These are phyloP conservation scores for Atractosteus spatula DNA, from an alignment of 2,113 vertebrate species.

Conservation along the genomic window DNA sequence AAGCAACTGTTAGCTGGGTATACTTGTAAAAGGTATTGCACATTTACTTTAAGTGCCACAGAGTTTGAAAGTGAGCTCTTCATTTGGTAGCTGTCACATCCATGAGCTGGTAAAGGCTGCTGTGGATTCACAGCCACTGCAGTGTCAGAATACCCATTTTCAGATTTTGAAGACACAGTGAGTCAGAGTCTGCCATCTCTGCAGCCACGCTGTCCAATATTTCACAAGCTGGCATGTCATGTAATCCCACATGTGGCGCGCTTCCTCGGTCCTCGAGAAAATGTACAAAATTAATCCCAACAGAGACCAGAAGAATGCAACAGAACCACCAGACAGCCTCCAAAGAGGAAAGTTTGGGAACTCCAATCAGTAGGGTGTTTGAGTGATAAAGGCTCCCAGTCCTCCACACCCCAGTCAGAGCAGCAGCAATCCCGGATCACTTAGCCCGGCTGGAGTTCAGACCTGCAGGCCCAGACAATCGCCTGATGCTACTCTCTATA, in stretches of 20 bases:
- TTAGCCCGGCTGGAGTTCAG: neutral
- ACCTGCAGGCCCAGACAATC: slow-evolving; percentile 5
- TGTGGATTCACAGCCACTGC: too few species aligned
- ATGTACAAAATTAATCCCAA: neutral
- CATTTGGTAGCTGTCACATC: too few species aligned
- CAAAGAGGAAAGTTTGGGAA: neutral
- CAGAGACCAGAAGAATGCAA: neutral
- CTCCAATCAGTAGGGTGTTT: neutral
- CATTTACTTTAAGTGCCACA: too few species aligned
- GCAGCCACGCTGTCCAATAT: neutral
- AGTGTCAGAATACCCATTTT: too few species aligned
- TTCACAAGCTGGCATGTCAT: neutral
- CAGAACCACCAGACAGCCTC: neutral
- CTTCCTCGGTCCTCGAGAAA: neutral
- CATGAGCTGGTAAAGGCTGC: too few species aligned
- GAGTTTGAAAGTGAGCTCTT: too few species aligned
- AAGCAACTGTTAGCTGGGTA: too few species aligned
- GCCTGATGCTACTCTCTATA: slow-evolving; percentile 69
- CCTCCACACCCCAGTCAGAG: neutral
- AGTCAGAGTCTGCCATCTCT: too few species aligned
- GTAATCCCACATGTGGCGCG: neutral
- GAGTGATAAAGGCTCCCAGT: neutral
- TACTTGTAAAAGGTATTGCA: too few species aligned
- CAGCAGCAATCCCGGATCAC: neutral
- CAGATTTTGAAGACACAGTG: too few species aligned